Base-by-base conservation (phyloP, 2,113 vertebrate genomes). In the Conger conger region DNA sequence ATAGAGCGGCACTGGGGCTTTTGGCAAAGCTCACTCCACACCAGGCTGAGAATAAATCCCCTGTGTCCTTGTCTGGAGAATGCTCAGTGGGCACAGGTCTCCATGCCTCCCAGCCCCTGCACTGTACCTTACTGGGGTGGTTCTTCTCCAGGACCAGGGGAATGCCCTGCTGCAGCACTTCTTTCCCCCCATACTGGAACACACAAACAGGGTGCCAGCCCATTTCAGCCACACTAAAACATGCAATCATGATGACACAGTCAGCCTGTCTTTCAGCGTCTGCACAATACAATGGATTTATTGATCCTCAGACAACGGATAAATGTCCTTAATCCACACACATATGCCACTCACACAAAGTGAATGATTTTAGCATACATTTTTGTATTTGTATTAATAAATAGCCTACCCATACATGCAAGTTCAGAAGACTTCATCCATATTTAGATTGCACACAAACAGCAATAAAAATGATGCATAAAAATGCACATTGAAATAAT, bases 111-210 rank as follows among this genome's bases (percentile, higher is more conserved):
- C 35, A 37, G 20, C 20, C 57, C 57, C 57, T 42, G 54, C 50
- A 38, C 50, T 84, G 87, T 86, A 96, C 95, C 94, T 77, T 90
- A 0, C 79, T 87, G 0, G 92, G 86, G 35, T n/a, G 86, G 57
- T 73, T 90, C 86, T 90, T 89, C 79, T 95, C 83, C 86, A 96
- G 82, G 82, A 97, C 93, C 0, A 88, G 83, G 0, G 92, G 88
- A 73, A 96, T 96, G 4, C 92, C 94, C 3, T 79, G 4, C 84
- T 94, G 95, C 84, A 97, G 86, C 76, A 96, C 94, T 82, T 97
- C 96, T 86, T 96, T 96, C 76, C 94, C 94, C 76, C 97, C 96
- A 1, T 88, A 92, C 96, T 97, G 85, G 17, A 87, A 92, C 85
- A 38, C 81, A 80, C 30, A 81, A 38, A 42, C 3, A 60, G 8